Evolutionary conservation across 2,888 invertebrate genomes (phyloP).

Genomic region (Agriopis aurantiaria): DNA sequence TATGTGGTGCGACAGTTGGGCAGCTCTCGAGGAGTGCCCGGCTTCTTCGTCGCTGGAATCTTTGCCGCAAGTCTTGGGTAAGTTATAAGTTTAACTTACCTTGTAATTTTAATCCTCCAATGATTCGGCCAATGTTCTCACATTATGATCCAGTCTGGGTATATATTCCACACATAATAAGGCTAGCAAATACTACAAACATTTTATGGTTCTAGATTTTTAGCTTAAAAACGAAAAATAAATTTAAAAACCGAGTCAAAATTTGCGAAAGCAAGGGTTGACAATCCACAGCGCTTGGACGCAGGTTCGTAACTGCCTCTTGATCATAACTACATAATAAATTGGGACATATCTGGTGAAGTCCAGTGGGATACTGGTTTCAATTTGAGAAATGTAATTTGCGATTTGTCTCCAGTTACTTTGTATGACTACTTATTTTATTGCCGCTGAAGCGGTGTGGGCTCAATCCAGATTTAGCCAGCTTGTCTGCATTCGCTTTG

Average conservation of each 20-base stretch:
- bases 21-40: slow-evolving; percentile 91
- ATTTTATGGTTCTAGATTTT: background rate
- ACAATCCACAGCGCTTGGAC: slow-evolving; percentile 53
- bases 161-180: background rate
- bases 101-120: background rate
- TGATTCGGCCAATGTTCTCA: background rate
- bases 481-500: slow-evolving; percentile 1
- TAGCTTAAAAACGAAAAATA: background rate
- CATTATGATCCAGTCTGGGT: background rate
- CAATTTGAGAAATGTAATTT: slow-evolving; percentile 60
- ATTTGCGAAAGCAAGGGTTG: slow-evolving; percentile 22
- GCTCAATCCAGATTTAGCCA: slow-evolving; percentile 23
- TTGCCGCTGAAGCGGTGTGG: slow-evolving; percentile 23
- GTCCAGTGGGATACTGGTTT: slow-evolving; percentile 74
- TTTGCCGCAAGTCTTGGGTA: slow-evolving; percentile 98
- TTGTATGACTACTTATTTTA: slow-evolving; percentile 44
- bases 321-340: slow-evolving; percentile 50
- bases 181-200: background rate
- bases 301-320: slow-evolving; percentile 60
- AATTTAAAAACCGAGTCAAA: slow-evolving; percentile 24
- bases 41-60: slow-evolving; percentile 97
- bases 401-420: slow-evolving; percentile 51
- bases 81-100: slow-evolving; percentile 9
- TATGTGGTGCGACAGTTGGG: slow-evolving; percentile 96
- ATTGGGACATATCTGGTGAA: slow-evolving; percentile 69